Base-by-base conservation (phyloP, 2,113 vertebrate species). In the Fulmarus glacialis region DNA sequence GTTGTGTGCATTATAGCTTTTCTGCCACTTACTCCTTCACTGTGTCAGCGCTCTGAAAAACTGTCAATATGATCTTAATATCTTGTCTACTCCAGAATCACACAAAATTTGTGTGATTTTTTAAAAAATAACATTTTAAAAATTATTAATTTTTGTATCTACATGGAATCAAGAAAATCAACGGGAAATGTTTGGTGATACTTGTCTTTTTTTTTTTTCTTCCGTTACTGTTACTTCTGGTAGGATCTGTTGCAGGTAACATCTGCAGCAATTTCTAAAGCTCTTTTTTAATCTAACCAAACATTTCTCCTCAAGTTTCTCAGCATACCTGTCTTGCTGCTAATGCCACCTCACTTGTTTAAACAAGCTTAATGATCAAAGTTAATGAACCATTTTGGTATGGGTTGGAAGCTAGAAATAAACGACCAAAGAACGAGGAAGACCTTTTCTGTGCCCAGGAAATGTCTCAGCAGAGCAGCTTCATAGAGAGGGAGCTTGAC, bases 301-400 rank as follows among this genome's bases (percentile, higher is more conserved):
- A 42, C 21, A 29, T 62, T 80, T 83, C 24, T 88, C 43, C 81
- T 90, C 45, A 43, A 27, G 90, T 87, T 94, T 82, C 38, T 82
- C 74, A 73, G 82, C 85, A 77, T 90, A 87, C 82, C 32, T 88
- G 24, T 59, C 67, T 93, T 42, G 62, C 81, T 87, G 85, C 30
- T 86, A 66, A 90, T 78, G 52, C 63, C 42, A 86, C 83, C 79
- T 92, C 67, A 86, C 88, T 85, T 96, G 95, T 97, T 95, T 70
- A 83, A 94, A 95, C 90, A 97, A 89, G 94, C 55, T 95, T 58
- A 62, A 56, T 78, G 88, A 94, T 94, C 86, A 86, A 40, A 94
- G 81, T 82, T 97, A 93, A 95, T 91, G 84, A 94, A 91, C 91
- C 89, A 30, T 95, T 47, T 81, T 85, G 66, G 64, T 91, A 93